Evolutionary conservation across 2,888 invertebrate genomes (phyloP).

Genomic region (Hemistola chrysoprasaria): DNA sequence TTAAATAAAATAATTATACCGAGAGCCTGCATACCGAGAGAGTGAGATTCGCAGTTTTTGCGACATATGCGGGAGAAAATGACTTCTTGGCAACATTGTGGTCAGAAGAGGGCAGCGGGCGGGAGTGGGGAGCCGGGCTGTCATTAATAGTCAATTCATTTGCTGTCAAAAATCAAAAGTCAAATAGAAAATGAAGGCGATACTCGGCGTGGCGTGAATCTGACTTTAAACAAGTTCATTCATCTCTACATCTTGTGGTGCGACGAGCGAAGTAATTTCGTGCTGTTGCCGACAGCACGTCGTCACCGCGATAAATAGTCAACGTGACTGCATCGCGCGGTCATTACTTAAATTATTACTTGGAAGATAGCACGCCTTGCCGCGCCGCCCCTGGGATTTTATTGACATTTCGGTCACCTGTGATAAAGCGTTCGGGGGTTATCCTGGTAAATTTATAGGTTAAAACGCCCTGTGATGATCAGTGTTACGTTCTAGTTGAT

Average conservation of each 20-base stretch:
- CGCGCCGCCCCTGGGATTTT: constrained; percentile 43
- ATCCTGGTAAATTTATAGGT: constrained; percentile 68
- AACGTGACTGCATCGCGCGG: constrained; percentile 54
- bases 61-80: not conserved
- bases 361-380: constrained; percentile 53
- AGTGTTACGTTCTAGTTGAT: constrained; percentile 52
- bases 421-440: constrained; percentile 67
- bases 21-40: no score
- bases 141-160: no score
- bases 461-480: constrained; percentile 71
- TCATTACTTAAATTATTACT: constrained; percentile 61
- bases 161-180: constrained; percentile 29
- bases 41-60: no score
- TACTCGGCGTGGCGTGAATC: constrained; percentile 48
- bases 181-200: constrained; percentile 44
- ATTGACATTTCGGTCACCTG: constrained; percentile 71
- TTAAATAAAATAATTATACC: no score
- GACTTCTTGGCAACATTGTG: not conserved
- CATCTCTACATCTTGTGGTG: constrained; percentile 51
- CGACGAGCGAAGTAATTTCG: constrained; percentile 51
- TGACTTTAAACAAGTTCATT: constrained; percentile 48
- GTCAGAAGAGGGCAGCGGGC: not conserved
- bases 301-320: constrained; percentile 68
- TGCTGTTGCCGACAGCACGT: constrained; percentile 55
- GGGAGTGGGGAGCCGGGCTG: constrained; percentile 5